Evolutionary conservation across 1,140 invertebrate species (phyloP), one percentile per base, ranked within the genome.

Genomic region (Drosophila pseudoobscura): DNA sequence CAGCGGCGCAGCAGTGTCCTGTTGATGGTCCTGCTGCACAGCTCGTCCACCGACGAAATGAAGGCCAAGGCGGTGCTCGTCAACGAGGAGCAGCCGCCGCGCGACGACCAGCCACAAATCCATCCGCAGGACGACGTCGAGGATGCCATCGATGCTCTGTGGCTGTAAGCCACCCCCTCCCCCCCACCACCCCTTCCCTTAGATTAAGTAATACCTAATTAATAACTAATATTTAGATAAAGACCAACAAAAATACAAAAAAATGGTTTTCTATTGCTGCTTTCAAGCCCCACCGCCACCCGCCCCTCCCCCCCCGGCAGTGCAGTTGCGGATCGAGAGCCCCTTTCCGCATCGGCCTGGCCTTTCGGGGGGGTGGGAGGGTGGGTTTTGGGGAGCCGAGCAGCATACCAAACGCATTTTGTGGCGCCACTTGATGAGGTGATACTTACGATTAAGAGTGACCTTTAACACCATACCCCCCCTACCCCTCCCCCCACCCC

Each of bases 41-140:
- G 71, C 9, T 75, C 71, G 2, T 39, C 35, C 35, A 39, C 3
- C 50, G 79, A 58, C 15, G 82, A 85, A 13, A 71, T 87, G 41
- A 85, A 85, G 24, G 82, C 82, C 62, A 85, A 85, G 59, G 78
- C 82, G n/a, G 78, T 85, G 3, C 65, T 85, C 7, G 83, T 85
- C 56, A 82, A 62, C 17, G 82, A 80, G 5, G 80, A 85, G 52
- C 80, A 78, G 24, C 79, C 75, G 29, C 63, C 49, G 29, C 55
- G 20, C 52, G n/a, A 15, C 17, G 56, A 15, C 56, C 62, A 72
- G 31, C 83, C 60, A 29, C 64, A 78, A 13, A 55, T 20, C 58
- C 46, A 26, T 43, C 68, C 31, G 26, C 51, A 61, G 15, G 83
- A 82, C 7, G 83, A 87, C 8, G 49, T 87, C 24, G 83, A 88